phyloP scores from a whole-genome alignment of 2,888 invertebrate genomes.

The Thyatira batis region DNA sequence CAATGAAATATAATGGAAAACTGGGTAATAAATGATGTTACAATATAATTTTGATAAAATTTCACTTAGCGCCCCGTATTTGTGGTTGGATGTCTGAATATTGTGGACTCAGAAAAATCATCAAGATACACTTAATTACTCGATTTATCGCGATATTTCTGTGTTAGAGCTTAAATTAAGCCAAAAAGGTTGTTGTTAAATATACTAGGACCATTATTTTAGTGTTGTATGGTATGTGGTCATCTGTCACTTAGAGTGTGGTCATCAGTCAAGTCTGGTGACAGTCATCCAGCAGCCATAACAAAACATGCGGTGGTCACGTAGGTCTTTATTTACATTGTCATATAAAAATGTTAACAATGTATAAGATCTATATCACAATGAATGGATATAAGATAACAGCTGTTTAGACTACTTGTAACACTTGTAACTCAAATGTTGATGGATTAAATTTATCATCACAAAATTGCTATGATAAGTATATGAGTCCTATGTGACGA shows the following conservation, averaged over 20 bases:
- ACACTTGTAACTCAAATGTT: not conserved
- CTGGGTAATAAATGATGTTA: constrained; percentile 19
- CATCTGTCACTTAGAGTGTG: not conserved
- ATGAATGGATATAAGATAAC: not conserved
- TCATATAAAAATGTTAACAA: not conserved
- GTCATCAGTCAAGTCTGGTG: constrained; percentile 27
- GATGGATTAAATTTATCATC: not conserved
- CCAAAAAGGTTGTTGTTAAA: not conserved
- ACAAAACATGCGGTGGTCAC: constrained; percentile 51
- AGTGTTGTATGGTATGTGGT: not conserved
- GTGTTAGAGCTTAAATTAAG: not conserved
- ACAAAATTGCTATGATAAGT: not conserved
- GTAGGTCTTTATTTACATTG: constrained; percentile 40
- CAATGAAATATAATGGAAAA: constrained; percentile 11
- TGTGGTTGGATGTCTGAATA: not conserved
- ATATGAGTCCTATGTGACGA: not conserved
- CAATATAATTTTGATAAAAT: constrained; percentile 8
- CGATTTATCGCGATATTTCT: not conserved
- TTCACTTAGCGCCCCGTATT: not conserved
- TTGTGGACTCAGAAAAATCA: not conserved
- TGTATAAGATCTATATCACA: not conserved
- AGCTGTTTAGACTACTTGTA: not conserved
- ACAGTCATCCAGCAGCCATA: constrained; percentile 48
- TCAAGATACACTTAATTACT: not conserved
- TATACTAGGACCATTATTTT: not conserved